Conservation (phyloP, 1,140 invertebrate genomes). For the Pachypeltis micranthus region DNA sequence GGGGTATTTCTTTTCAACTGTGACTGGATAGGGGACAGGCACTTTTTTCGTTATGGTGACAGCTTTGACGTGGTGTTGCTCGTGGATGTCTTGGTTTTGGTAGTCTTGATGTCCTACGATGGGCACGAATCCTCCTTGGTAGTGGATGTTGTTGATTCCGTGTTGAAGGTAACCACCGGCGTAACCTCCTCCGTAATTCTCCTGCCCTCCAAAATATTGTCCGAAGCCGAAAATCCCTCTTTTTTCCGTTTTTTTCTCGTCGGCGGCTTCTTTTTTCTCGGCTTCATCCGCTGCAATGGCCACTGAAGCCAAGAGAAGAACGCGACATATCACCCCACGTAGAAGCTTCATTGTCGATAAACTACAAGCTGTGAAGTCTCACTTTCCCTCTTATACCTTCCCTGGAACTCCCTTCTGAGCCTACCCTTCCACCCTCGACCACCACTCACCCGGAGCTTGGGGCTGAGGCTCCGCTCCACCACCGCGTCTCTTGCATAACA, state of each 20-base stretch:
- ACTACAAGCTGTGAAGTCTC: not conserved
- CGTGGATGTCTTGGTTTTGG: constrained; percentile 4
- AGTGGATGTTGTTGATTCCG: not conserved
- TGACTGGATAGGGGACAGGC: constrained; percentile 33
- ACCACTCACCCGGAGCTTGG: not conserved
- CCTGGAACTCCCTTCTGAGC: not conserved
- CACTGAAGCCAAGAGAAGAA: not conserved
- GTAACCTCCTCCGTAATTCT: not conserved
- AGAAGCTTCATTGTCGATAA: not conserved
- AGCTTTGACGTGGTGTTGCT: constrained; percentile 13
- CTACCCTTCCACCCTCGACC: not conserved
- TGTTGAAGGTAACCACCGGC: not conserved
- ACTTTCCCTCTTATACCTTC: constrained; percentile 12
- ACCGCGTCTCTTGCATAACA: not conserved
- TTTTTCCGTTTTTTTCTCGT: constrained; percentile 28
- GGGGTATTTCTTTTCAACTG: constrained; percentile 32
- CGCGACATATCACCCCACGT: not conserved
- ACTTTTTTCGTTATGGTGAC: constrained; percentile 18
- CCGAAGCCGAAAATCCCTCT: constrained; percentile 12
- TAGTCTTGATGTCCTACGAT: constrained; percentile 6
- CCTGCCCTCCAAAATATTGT: not conserved
- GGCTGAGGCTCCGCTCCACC: not conserved
- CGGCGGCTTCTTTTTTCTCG: constrained; percentile 8
- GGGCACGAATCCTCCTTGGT: constrained; percentile 16
- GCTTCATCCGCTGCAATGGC: not conserved